Evolutionary conservation across 2,113 vertebrate species (phyloP).

Genomic region (Mobula birostris): DNA sequence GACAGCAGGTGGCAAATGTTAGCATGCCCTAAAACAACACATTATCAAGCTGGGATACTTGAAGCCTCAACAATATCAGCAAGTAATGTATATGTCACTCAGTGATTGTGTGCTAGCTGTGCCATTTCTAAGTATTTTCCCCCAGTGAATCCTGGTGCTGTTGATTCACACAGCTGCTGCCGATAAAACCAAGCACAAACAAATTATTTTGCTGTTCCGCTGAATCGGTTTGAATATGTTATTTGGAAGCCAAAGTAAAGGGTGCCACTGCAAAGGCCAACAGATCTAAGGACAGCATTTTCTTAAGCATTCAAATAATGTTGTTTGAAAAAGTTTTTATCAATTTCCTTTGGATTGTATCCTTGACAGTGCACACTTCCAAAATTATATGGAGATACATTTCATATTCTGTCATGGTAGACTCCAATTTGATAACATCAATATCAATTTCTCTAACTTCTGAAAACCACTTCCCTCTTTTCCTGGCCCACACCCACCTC

Average conservation of each 20-base stretch:
- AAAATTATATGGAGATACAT: not conserved
- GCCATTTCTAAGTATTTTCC: slow-evolving; percentile 28
- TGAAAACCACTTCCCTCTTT: too few species aligned
- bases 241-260: not conserved
- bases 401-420: too few species aligned
- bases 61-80: not conserved
- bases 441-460: too few species aligned
- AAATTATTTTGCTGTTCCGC: slow-evolving; percentile 13
- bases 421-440: too few species aligned
- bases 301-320: not conserved
- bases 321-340: not conserved
- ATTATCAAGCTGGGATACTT: not conserved
- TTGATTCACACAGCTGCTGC: not conserved
- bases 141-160: not conserved
- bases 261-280: not conserved
- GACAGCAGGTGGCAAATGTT: not conserved
- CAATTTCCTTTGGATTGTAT: not conserved
- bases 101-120: not conserved
- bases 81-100: not conserved
- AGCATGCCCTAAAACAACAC: not conserved
- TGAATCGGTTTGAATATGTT: not conserved
- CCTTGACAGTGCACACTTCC: not conserved
- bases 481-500: too few species aligned
- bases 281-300: too few species aligned
- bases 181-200: not conserved